Evolutionary conservation across 2,888 invertebrate species (phyloP).

Genomic region (Drosophila subsilvestris): DNA sequence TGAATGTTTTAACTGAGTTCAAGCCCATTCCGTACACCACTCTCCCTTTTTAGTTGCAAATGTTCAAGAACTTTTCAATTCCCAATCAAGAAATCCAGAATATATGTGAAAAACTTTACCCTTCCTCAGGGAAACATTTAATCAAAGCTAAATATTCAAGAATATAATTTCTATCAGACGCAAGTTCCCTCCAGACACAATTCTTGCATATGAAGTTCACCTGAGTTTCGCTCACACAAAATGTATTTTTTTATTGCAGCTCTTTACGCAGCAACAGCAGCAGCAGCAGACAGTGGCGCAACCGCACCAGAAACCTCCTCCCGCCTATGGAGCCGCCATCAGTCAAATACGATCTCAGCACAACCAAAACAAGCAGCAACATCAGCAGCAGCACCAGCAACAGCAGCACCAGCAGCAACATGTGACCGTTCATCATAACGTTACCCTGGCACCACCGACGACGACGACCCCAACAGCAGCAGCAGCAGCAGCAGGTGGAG

Average conservation of each 20-base stretch:
- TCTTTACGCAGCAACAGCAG: slow-evolving; percentile 66
- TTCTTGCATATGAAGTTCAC: no score
- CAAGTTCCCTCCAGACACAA: no score
- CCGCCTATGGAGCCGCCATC: slow-evolving; percentile 84
- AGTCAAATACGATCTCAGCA: slow-evolving; percentile 84
- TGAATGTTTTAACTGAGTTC: no score
- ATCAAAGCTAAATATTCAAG: neutral
- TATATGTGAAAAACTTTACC: no score
- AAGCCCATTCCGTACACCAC: no score
- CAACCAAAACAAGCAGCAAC: slow-evolving; percentile 81
- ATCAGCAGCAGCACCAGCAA: slow-evolving; percentile 42
- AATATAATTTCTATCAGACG: neutral
- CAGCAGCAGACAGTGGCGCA: slow-evolving; percentile 47
- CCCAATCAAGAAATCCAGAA: no score
- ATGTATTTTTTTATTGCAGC: slow-evolving; percentile 51
- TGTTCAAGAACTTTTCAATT: no score
- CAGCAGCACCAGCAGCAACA: slow-evolving; percentile 49
- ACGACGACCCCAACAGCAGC: slow-evolving; percentile 43
- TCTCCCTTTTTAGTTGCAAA: no score
- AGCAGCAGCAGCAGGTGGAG: slow-evolving; percentile 38
- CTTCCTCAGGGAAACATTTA: neutral
- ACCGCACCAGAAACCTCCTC: slow-evolving; percentile 83
- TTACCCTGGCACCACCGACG: slow-evolving; percentile 62
- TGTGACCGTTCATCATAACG: slow-evolving; percentile 57
- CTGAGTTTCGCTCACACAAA: neutral